Evolutionary conservation across 2,797 vertebrate species (phyloP), one percentile per base, ranked within the genome.

Genomic region (Gymnoscopelus microlampas): DNA sequence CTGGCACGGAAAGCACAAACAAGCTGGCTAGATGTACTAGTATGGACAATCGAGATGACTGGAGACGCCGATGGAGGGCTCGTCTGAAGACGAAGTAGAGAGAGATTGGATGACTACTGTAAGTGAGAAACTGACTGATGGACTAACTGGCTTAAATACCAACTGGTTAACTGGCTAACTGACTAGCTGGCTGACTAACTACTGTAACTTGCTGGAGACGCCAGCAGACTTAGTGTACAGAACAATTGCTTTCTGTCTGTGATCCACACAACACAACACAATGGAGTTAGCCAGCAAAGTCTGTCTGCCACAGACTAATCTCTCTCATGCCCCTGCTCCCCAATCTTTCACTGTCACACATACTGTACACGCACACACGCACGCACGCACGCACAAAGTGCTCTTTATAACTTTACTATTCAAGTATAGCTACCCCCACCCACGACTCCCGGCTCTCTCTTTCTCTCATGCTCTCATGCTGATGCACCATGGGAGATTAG

Each of bases 401-500:
- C 84, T 88, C 69, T 88, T 83, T 85, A 19, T 13, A 88, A 88
- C 82, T 87, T 82, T 74, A 74, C 74, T 81, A 74, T 85, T 70
- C 57, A 70, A 79, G 83, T 47, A 74, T 68, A 75, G 78, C 75
- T 35, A 12, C 61, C 29, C 44, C 26, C 23, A 11, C 26, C 15
- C 56, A 39, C 29, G 35, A 26, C 35, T 53, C 49, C 3, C 59
- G 9, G 14, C 24, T 32, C 63, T 50, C 10, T 15, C 65, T n/a
- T 13, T 10, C 69, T 75, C 71, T 60, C 74, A 47, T 57, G 70
- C 79, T 71, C 84, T 83, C 81, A 70, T 80, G 74, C 78, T 82
- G 86, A 88, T 92, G 88, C 80, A 83, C 75, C 84, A 81, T 77
- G 69, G 74, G 81, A 87, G 92, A 92, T 91, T 92, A 94, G 85